These are phyloP conservation scores for Ophiodon elongatus DNA, from an alignment of 2,113 vertebrate genomes.

Conservation along the genomic window DNA sequence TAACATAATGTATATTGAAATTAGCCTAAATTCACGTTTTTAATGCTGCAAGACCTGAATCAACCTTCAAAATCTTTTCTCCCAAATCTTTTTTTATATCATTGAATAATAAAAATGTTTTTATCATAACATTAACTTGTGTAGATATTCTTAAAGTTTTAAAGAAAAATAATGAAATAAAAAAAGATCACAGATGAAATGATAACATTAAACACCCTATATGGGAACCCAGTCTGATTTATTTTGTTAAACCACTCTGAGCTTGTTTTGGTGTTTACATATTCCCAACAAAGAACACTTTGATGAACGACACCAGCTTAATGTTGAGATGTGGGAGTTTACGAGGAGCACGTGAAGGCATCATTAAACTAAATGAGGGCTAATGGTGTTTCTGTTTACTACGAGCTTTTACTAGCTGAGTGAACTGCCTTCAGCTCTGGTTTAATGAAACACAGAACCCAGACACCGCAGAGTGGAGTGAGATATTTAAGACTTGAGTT, in stretches of 20 bases:
- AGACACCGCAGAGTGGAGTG: background rate
- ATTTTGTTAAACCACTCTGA: background rate
- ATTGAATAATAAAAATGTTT: no score
- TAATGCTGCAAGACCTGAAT: no score
- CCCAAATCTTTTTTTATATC: no score
- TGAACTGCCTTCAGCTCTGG: background rate
- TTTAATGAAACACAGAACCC: background rate
- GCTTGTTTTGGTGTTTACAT: background rate
- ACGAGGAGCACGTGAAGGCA: constrained; percentile 30
- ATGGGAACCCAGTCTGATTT: background rate
- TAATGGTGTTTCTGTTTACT: constrained; percentile 23
- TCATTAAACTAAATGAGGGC: background rate
- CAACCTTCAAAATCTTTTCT: no score
- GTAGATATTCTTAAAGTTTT: background rate
- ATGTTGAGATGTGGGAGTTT: background rate
- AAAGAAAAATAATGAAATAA: background rate
- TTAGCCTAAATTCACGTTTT: background rate
- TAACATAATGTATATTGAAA: background rate
- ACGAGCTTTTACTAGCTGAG: background rate
- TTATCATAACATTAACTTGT: no score
- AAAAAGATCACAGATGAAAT: background rate
- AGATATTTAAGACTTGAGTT: background rate
- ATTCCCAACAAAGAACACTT: background rate
- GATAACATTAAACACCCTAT: background rate
- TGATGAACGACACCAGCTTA: background rate